Conservation (phyloP, 2,113 vertebrate genomes). For the Passer domesticus region DNA sequence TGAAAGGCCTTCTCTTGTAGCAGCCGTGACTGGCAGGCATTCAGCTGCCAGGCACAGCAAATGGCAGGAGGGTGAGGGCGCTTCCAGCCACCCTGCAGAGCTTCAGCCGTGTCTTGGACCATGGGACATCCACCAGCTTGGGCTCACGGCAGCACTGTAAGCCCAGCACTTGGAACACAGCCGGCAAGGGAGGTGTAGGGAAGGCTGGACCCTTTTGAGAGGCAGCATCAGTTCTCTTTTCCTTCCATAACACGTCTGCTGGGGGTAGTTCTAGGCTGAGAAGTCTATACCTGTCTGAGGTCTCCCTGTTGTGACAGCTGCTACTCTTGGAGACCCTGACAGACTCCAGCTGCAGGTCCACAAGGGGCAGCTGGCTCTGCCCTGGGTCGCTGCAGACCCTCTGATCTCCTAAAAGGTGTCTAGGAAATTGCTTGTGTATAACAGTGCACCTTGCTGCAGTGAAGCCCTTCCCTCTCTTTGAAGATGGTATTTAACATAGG, state of each 20-base stretch:
- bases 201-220: background rate
- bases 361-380: background rate
- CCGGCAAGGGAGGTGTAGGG: background rate
- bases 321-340: background rate
- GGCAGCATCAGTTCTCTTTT: fast-evolving
- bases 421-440: background rate
- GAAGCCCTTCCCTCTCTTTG: background rate
- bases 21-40: fast-evolving
- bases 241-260: background rate
- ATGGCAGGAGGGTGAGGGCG: background rate
- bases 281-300: fast-evolving
- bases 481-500: background rate
- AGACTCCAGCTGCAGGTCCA: background rate
- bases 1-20: background rate
- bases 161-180: background rate
- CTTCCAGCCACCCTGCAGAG: background rate
- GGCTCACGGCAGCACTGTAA: background rate
- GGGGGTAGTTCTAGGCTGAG: background rate
- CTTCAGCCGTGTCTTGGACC: background rate
- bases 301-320: background rate
- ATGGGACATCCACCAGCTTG: fast-evolving
- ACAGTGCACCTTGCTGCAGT: fast-evolving
- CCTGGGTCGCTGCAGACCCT: background rate
- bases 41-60: background rate
- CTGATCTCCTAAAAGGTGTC: fast-evolving